These are phyloP conservation scores for Siphonodentalium dalli DNA, from an alignment of 2,888 invertebrate species.

Conservation along the genomic window DNA sequence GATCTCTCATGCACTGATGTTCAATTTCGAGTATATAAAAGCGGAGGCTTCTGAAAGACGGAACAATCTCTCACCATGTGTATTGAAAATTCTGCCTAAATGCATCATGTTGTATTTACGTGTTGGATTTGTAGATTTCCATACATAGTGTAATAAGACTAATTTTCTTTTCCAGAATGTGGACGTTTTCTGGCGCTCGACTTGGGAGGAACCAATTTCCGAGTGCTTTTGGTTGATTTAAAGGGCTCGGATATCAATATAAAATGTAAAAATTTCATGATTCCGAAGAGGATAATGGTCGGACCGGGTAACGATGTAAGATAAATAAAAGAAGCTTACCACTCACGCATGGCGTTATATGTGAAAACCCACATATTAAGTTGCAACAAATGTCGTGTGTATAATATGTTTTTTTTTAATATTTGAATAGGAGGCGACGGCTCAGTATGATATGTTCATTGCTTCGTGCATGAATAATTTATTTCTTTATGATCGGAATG, in stretches of 20 bases:
- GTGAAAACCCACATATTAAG: background rate
- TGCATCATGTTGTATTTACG: too few species aligned
- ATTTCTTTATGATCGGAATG: background rate
- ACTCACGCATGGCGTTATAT: too few species aligned
- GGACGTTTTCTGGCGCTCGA: slow-evolving; percentile 96
- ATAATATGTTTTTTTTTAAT: background rate
- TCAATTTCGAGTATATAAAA: too few species aligned
- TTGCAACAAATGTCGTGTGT: background rate
- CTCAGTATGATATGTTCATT: background rate
- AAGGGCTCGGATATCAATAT: slow-evolving; percentile 86
- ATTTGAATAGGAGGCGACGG: background rate
- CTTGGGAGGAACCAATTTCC: slow-evolving; percentile 97
- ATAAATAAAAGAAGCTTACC: background rate
- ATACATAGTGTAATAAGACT: too few species aligned
- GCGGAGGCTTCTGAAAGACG: too few species aligned
- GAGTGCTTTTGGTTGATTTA: slow-evolving; percentile 91
- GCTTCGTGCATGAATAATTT: background rate
- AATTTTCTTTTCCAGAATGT: slow-evolving; percentile 77
- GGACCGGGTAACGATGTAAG: slow-evolving; percentile 79
- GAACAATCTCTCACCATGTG: too few species aligned
- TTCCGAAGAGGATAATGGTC: slow-evolving; percentile 92
- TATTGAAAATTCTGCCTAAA: too few species aligned
- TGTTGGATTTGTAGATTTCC: too few species aligned
- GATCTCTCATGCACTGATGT: too few species aligned
- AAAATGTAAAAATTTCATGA: slow-evolving; percentile 96